A percentile compares a stretch with the other conserved stretches of the same genome.
phyloP scores from a whole-genome alignment of 2,888 invertebrate species.

The Hirudinaria manillensis region DNA sequence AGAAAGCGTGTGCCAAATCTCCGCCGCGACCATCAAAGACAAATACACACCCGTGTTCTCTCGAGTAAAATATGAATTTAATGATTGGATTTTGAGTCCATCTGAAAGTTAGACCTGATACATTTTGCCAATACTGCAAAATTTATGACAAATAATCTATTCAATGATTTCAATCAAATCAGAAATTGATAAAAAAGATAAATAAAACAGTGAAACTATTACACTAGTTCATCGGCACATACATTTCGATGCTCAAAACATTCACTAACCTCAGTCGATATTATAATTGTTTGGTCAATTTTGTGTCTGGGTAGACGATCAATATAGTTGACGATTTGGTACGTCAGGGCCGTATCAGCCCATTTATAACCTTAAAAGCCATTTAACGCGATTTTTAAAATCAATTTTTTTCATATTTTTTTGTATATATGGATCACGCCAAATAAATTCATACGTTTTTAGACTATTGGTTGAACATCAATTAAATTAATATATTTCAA shows the following conservation, averaged over 20 bases:
- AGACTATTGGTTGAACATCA: no score
- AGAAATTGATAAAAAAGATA: no score
- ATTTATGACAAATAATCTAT: background rate
- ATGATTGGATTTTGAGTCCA: background rate
- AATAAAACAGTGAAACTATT: no score
- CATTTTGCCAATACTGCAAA: background rate
- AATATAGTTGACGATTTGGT: background rate
- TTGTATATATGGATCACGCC: no score
- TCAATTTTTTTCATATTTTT: no score
- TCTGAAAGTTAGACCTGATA: background rate
- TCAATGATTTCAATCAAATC: no score
- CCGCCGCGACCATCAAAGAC: constrained; percentile 14
- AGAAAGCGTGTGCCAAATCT: constrained; percentile 21
- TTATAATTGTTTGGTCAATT: background rate
- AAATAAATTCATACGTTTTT: no score
- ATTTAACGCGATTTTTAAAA: no score
- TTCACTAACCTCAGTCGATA: background rate
- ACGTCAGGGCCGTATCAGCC: background rate
- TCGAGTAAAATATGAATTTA: background rate
- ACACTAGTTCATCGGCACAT: no score
- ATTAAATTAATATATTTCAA: no score
- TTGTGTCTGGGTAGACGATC: background rate
- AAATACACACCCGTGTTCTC: constrained; percentile 7
- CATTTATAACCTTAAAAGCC: constrained; percentile 20
- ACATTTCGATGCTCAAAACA: background rate